Percentiles rank a stretch among this genome's conserved stretches.
These are phyloP conservation scores for Cataglyphis albicans DNA, from an alignment of 2,888 invertebrate genomes.

Conservation along the genomic window DNA sequence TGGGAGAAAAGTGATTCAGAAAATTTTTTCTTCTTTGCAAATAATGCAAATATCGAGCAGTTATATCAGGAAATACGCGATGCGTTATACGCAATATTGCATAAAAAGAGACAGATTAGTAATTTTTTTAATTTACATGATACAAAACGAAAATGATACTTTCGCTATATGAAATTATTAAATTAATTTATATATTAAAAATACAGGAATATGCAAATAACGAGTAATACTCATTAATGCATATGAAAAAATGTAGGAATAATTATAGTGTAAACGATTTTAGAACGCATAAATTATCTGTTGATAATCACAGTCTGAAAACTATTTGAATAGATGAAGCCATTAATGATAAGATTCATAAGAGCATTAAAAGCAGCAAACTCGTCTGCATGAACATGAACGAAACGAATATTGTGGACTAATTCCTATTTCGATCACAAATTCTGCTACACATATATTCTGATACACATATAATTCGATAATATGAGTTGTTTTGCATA, in stretches of 20 bases:
- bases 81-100: not conserved
- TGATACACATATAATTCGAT: conserved; percentile 25
- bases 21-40: not conserved
- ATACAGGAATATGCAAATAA: too few relatives aligned
- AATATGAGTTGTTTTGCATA: conserved; percentile 43
- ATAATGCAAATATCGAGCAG: not conserved
- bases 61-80: not conserved
- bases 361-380: conserved; percentile 48
- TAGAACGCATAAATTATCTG: not conserved
- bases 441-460: not conserved
- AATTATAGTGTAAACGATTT: not conserved
- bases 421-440: conserved; percentile 47
- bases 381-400: conserved; percentile 18
- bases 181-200: not conserved
- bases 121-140: not conserved
- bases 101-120: not conserved
- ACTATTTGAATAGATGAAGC: conserved; percentile 35
- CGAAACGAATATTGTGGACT: conserved; percentile 36
- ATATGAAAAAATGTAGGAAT: not conserved
- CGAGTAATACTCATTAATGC: too few relatives aligned
- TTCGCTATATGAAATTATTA: not conserved
- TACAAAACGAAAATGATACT: not conserved
- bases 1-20: not conserved
- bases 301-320: not conserved
- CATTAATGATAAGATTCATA: conserved; percentile 26